Percentiles rank a stretch among this genome's conserved stretches.
phyloP scores from a whole-genome alignment of 2,797 vertebrate species.

The Hyperoplus lanceolatus region DNA sequence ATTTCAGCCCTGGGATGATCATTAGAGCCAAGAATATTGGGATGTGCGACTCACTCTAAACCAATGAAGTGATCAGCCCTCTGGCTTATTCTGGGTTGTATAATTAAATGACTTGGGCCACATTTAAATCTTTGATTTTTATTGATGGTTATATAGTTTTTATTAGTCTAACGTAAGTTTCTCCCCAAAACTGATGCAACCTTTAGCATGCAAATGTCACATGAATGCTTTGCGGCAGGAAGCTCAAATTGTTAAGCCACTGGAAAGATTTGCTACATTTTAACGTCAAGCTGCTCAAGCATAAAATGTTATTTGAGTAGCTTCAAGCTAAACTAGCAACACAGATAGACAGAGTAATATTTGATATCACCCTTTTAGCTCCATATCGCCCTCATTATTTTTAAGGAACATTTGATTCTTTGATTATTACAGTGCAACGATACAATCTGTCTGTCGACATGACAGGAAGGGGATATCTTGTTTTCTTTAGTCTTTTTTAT shows the following conservation, averaged over 20 bases:
- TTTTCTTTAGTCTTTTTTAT: too few species aligned
- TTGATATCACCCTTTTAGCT: not conserved
- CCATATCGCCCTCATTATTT: not conserved
- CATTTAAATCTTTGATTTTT: constrained; percentile 52
- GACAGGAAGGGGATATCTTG: too few species aligned
- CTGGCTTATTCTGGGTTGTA: constrained; percentile 57
- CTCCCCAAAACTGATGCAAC: constrained; percentile 18
- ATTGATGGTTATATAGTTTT: constrained; percentile 48
- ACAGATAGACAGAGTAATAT: not conserved
- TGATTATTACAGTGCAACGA: too few species aligned
- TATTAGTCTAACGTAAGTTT: constrained; percentile 18
- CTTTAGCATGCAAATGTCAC: constrained; percentile 11
- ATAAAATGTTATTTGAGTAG: not conserved
- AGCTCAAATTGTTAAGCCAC: not conserved
- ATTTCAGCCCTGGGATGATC: constrained; percentile 70
- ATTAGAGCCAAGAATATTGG: constrained; percentile 70
- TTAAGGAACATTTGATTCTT: too few species aligned
- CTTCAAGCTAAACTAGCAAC: not conserved
- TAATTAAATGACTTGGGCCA: constrained; percentile 65
- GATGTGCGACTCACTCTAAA: constrained; percentile 60
- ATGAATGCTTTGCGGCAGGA: constrained; percentile 15
- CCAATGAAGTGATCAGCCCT: constrained; percentile 70
- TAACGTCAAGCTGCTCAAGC: not conserved
- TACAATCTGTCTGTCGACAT: not conserved
- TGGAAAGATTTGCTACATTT: constrained; percentile 4